Evolutionary conservation across 2,888 invertebrate genomes (phyloP).

Genomic region (Agrilus cyanescens): DNA sequence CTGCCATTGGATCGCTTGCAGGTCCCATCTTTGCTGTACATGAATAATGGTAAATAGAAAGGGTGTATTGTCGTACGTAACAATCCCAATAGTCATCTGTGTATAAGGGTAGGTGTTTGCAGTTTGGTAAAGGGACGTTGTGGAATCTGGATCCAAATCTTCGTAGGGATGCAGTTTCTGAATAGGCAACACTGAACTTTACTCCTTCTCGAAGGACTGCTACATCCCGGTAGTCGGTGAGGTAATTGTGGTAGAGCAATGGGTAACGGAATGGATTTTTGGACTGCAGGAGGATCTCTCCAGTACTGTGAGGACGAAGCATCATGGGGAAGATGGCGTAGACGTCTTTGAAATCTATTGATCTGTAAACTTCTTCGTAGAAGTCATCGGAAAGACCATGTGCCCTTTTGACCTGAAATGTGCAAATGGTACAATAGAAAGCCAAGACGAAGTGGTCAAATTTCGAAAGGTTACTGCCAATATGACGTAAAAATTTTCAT

Average conservation of each 20-base stretch:
- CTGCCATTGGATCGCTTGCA: conserved; percentile 60
- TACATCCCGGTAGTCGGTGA: conserved; percentile 77
- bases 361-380: conserved; percentile 61
- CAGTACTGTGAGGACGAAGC: conserved; percentile 77
- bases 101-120: conserved; percentile 61
- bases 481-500: too few relatives aligned
- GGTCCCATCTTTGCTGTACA: conserved; percentile 82
- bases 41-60: conserved; percentile 80
- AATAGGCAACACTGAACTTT: conserved; percentile 72
- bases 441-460: too few relatives aligned
- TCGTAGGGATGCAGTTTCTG: conserved; percentile 65
- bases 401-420: conserved; percentile 66
- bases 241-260: conserved; percentile 80
- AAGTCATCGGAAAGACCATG: conserved; percentile 74
- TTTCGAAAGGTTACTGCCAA: too few relatives aligned
- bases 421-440: too few relatives aligned
- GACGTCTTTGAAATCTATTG: conserved; percentile 62
- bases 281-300: conserved; percentile 53
- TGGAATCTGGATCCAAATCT: conserved; percentile 69
- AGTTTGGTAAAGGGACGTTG: conserved; percentile 64
- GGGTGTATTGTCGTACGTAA: conserved; percentile 68
- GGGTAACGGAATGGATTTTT: conserved; percentile 67
- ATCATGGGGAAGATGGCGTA: conserved; percentile 82
- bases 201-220: conserved; percentile 74
- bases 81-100: conserved; percentile 87